These are phyloP conservation scores for Hapalemur alaotrensis DNA, from an alignment of 2,797 vertebrate genomes.

Conservation along the genomic window DNA sequence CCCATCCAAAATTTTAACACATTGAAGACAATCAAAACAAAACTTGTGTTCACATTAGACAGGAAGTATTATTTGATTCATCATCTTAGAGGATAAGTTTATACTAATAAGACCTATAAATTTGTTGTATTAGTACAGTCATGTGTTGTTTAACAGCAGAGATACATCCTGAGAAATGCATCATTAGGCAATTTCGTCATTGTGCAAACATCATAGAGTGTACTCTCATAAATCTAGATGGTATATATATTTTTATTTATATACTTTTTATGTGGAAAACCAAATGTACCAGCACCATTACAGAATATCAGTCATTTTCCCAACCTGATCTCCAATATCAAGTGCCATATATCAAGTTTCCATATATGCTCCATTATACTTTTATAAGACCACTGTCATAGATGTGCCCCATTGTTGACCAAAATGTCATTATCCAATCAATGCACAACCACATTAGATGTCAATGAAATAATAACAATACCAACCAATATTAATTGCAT, in stretches of 20 bases:
- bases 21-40: neutral
- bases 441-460: neutral
- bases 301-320: neutral
- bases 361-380: neutral
- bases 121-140: neutral
- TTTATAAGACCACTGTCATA: neutral
- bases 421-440: neutral
- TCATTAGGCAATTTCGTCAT: neutral
- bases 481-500: neutral
- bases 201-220: neutral
- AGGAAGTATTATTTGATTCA: neutral
- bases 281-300: neutral
- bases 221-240: neutral
- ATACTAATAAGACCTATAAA: neutral
- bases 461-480: neutral
- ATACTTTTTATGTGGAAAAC: neutral
- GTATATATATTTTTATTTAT: neutral
- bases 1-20: conserved; percentile 1
- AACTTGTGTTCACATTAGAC: neutral
- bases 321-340: neutral
- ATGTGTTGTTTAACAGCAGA: neutral
- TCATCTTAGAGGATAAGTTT: neutral
- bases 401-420: neutral
- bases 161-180: neutral
- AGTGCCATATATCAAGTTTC: neutral